Base-by-base conservation (phyloP, 2,888 invertebrate species). In the Leptinotarsa haldemani region DNA sequence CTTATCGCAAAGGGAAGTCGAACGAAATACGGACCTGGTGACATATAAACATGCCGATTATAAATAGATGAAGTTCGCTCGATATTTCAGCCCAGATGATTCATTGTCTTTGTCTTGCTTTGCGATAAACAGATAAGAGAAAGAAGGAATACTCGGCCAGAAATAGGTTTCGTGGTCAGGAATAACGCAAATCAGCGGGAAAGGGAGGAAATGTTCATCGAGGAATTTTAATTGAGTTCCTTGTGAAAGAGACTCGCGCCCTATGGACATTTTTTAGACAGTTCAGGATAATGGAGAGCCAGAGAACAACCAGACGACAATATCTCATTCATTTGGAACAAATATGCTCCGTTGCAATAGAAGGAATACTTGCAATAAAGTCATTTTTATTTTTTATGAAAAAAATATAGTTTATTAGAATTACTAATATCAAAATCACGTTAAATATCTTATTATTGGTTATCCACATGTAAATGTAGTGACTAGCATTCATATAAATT, bases 11-110 rank as follows among this genome's bases (percentile, higher is more conserved):
- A 65, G 22, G n/a, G 53, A 70, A 30, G 52, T 53, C 47, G 53
- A 12, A 48, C 50, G 12, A 53, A 71, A 56, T 74, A 48, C 75
- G 61, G 70, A 63, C 73, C 72, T 70, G 70, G 69, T 66, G 63
- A 69, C 68, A 72, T 47, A 70, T 75, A 72, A 75, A 69, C 75
- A 70, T 72, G 69, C 65, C 70, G 67, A 22, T 69, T 68, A 71
- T 74, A 71, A 69, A 74, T 61, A 61, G 61, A 61, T 16, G 30
- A 18, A 18, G 61, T 52, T 50, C 68, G 74, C 56, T 74, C 74
- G 68, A 74, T 74, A 74, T 74, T 74, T 40, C 25, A n/a, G 4
- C 61, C 30, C 61, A 30, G 61, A 61, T 25, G n/a, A 3, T 25
- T 61, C 61, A 30, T 22, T 61, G 25, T 61, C 61, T 61, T 25